Conservation (phyloP, 1,140 invertebrate species). For the Zaprionus nigranus region DNA sequence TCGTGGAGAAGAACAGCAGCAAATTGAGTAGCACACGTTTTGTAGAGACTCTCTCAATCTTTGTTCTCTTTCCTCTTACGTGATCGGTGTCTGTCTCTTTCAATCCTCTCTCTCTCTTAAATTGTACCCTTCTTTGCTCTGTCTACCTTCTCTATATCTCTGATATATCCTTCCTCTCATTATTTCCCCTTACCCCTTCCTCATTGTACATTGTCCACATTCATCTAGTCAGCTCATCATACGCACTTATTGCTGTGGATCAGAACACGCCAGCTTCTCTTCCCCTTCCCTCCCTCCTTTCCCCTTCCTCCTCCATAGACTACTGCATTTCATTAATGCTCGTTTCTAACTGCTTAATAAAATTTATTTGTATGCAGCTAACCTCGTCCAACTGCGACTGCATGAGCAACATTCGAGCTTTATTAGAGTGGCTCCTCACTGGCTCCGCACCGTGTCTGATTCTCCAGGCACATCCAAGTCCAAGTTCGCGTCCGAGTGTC, state of each 20-base stretch:
- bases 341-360: conserved; percentile 78
- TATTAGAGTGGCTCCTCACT: conserved; percentile 45
- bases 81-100: neutral
- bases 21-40: conserved; percentile 32
- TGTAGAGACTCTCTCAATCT: neutral
- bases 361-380: conserved; percentile 71
- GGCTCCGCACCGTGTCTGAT: conserved; percentile 43
- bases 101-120: neutral
- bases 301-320: neutral
- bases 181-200: neutral
- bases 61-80: neutral
- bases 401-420: conserved; percentile 33
- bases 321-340: conserved; percentile 72
- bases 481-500: neutral
- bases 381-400: conserved; percentile 25
- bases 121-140: neutral
- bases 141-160: neutral
- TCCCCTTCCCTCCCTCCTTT: neutral
- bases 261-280: conserved; percentile 10
- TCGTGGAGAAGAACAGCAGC: conserved; percentile 24
- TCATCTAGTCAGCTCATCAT: conserved; percentile 38
- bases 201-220: neutral
- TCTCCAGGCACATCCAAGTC: neutral
- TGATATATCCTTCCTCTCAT: neutral
- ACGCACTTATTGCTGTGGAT: conserved; percentile 22